Evolutionary conservation across 1,140 invertebrate genomes (phyloP).

Genomic region (Camponotus floridanus): DNA sequence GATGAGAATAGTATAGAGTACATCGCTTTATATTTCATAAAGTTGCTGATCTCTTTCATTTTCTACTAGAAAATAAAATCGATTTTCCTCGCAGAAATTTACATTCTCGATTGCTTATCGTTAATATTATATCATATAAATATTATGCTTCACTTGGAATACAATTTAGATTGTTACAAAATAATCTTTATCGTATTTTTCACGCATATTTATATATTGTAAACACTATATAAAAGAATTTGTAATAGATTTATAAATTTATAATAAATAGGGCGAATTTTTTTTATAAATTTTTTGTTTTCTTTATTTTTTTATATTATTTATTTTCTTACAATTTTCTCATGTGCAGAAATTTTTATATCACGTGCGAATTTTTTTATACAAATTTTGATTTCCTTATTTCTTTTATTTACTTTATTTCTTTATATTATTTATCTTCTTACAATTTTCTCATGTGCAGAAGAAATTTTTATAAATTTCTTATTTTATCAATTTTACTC

Average conservation of each 20-base stretch:
- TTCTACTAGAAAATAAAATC: not conserved
- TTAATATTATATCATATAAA: not conserved
- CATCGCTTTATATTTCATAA: constrained; percentile 8
- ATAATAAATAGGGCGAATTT: not conserved
- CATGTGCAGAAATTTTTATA: no score
- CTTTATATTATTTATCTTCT: no score
- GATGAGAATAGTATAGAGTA: not conserved
- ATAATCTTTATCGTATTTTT: not conserved
- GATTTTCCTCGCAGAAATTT: not conserved
- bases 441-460: not conserved
- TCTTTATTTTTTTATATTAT: no score
- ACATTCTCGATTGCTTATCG: not conserved
- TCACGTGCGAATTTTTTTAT: not conserved
- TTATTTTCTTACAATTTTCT: no score
- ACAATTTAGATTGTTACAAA: not conserved
- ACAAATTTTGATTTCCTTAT: no score
- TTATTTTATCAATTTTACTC: not conserved
- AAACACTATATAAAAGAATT: not conserved
- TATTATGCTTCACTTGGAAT: not conserved
- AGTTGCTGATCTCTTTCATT: not conserved
- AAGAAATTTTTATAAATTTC: not conserved
- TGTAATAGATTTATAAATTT: no score
- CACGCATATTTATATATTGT: not conserved
- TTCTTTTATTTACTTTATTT: no score
- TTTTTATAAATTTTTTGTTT: not conserved